Evolutionary conservation across 2,797 vertebrate species (phyloP).

Genomic region (Neopelma chrysocephalum): DNA sequence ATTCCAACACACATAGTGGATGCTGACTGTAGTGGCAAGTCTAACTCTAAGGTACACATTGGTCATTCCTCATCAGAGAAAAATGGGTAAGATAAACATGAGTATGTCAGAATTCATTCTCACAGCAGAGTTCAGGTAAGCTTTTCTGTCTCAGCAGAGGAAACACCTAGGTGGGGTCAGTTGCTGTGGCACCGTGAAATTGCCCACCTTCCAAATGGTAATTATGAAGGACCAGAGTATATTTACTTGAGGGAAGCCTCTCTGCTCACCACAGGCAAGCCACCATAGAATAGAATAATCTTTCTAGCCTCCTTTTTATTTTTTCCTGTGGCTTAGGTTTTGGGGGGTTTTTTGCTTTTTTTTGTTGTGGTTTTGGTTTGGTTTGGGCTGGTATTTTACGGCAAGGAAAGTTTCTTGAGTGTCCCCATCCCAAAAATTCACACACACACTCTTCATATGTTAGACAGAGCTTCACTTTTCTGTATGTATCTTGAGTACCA

Average conservation of each 20-base stretch:
- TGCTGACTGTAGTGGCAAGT: not conserved
- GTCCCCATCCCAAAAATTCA: not conserved
- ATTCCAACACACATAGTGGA: not conserved
- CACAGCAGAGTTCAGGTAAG: not conserved
- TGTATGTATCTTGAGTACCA: not conserved
- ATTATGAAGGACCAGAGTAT: not conserved
- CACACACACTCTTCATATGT: not conserved
- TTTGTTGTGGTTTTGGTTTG: not conserved
- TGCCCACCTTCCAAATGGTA: not conserved
- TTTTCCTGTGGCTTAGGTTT: not conserved
- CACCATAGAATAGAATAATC: not conserved
- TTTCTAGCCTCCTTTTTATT: not conserved
- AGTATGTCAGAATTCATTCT: not conserved
- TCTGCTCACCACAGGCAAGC: not conserved
- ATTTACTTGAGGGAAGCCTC: not conserved
- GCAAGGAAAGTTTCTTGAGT: not conserved
- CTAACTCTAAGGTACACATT: too few species aligned
- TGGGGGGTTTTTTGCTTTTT: not conserved
- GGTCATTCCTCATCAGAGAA: not conserved
- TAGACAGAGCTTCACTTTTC: not conserved
- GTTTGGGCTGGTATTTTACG: not conserved
- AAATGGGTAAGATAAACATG: not conserved
- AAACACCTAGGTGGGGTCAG: not conserved
- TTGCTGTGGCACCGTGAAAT: not conserved
- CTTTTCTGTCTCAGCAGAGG: not conserved